phyloP scores from a whole-genome alignment of 1,140 invertebrate species.

The Lasaia peninsularis region DNA sequence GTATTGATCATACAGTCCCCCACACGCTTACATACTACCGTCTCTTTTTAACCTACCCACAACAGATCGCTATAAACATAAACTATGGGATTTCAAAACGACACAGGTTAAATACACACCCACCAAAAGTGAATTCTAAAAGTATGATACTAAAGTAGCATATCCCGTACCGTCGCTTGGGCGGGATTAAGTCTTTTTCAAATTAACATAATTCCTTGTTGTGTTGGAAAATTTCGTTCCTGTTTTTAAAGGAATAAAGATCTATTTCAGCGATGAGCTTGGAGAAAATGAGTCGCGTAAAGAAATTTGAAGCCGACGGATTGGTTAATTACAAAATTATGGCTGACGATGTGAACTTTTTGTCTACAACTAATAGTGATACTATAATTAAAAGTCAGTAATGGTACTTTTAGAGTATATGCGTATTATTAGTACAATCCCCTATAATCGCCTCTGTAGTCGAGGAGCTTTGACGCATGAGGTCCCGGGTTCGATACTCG shows the following conservation, averaged over 20 bases:
- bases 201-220: slow-evolving; percentile 41
- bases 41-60: slow-evolving; percentile 73
- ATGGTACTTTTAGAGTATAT: no score
- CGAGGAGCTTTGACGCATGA: no score
- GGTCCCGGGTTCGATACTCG: no score
- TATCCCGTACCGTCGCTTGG: background rate
- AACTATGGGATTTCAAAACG: slow-evolving; percentile 50
- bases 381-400: no score
- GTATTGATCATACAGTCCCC: slow-evolving; percentile 68
- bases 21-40: slow-evolving; percentile 69
- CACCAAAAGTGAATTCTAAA: slow-evolving; percentile 18
- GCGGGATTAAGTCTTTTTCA: slow-evolving; percentile 27
- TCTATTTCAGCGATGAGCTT: slow-evolving; percentile 65
- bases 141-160: background rate
- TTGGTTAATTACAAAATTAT: slow-evolving; percentile 2
- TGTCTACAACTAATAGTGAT: no score
- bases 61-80: slow-evolving; percentile 74
- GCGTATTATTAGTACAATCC: no score
- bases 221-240: slow-evolving; percentile 68
- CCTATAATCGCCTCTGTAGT: no score
- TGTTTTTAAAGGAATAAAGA: slow-evolving; percentile 74
- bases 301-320: slow-evolving; percentile 43
- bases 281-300: slow-evolving; percentile 64
- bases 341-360: background rate
- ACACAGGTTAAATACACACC: slow-evolving; percentile 14